phyloP scores from a whole-genome alignment of 2,888 invertebrate genomes.

The Tenodera sinensis region DNA sequence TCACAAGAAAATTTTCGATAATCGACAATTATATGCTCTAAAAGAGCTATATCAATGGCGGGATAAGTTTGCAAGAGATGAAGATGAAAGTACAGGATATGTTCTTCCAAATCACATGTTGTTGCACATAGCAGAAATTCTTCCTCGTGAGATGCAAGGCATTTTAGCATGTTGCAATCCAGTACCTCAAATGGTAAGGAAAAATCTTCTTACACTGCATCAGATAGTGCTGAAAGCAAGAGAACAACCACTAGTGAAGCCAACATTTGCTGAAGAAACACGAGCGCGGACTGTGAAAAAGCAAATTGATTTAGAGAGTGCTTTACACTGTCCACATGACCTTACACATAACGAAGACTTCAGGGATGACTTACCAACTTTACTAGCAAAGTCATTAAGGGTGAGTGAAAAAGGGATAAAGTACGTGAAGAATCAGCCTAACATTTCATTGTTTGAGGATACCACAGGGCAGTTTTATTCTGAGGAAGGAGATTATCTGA shows the following conservation, averaged over 20 bases:
- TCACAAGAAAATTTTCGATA: too few species aligned
- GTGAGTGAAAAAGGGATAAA: background rate
- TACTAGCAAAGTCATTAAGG: background rate
- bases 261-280: conserved; percentile 48
- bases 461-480: background rate
- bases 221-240: conserved; percentile 67
- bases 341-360: conserved; percentile 51
- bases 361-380: conserved; percentile 55
- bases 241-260: conserved; percentile 60
- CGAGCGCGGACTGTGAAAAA: conserved; percentile 34
- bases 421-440: background rate
- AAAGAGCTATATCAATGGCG: too few species aligned
- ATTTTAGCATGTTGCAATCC: conserved; percentile 91
- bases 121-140: conserved; percentile 77
- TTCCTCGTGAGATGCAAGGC: conserved; percentile 91
- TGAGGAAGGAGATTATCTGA: background rate
- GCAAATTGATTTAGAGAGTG: conserved; percentile 49
- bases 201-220: conserved; percentile 56
- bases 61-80: too few species aligned
- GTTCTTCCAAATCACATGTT: conserved; percentile 96
- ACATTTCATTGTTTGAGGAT: background rate
- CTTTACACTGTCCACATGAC: conserved; percentile 61
- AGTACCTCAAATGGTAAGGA: conserved; percentile 73
- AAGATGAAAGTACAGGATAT: too few species aligned
- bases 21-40: too few species aligned